Evolutionary conservation across 2,888 invertebrate species (phyloP).

Genomic region (Syrista parreyssii): DNA sequence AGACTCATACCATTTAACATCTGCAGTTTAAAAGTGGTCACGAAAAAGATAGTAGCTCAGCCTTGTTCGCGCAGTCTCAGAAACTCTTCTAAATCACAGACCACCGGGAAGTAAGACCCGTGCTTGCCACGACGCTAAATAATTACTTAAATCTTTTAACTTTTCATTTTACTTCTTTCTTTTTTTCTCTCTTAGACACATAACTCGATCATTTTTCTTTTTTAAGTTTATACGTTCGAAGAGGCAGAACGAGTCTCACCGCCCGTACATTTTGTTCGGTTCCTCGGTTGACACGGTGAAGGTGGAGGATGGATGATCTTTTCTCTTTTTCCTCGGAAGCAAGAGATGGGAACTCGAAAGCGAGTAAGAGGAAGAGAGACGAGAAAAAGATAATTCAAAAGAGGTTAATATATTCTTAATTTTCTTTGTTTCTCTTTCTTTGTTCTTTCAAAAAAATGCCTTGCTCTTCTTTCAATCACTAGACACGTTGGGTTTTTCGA

Average conservation of each 20-base stretch:
- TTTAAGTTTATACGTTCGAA: not conserved
- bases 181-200: not conserved
- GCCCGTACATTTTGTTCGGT: not conserved
- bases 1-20: conserved; percentile 4
- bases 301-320: not conserved
- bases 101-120: conserved; percentile 3
- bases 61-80: conserved; percentile 15
- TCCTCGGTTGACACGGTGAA: not conserved
- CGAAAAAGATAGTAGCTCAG: conserved; percentile 3
- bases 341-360: not conserved
- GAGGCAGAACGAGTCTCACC: not conserved
- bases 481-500: not conserved
- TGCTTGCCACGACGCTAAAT: not conserved
- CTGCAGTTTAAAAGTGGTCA: not conserved
- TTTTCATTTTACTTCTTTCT: not conserved
- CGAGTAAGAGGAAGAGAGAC: not conserved
- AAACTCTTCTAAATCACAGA: conserved; percentile 15
- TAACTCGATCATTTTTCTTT: not conserved
- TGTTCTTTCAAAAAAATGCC: not conserved
- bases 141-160: not conserved
- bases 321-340: not conserved
- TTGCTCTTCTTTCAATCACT: not conserved
- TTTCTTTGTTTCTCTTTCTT: not conserved
- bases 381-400: not conserved
- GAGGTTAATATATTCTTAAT: not conserved